Evolutionary conservation across 2,888 invertebrate species (phyloP), one percentile per base, ranked within the genome.

Genomic region (Plusia festucae): DNA sequence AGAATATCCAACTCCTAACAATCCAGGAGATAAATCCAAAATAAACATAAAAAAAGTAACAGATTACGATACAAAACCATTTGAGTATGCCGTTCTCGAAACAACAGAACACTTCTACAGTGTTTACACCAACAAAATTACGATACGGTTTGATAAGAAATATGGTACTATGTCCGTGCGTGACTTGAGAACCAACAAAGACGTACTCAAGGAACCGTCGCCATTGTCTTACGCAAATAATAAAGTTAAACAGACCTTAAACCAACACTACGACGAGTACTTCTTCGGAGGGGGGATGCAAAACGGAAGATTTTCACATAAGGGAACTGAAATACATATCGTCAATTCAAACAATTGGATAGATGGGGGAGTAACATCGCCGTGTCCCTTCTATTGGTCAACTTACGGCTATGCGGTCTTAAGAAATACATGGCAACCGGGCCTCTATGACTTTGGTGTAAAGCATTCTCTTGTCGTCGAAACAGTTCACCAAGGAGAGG

Each of bases 271-370:
- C 53, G 83, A 91, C 44, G 94, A 95, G 73, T 88, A 88, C 80
- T 95, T 88, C 78, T 95, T 90, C 64, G 94, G 94, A 22, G 94
- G 94, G 24, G 94, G 94, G 32, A 94, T 94, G 94, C 94, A 94
- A 73, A 94, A 94, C 73, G 94, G 94, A 4, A 87, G 91, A 76
- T 95, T 94, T 64, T 86, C 89, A 18, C 94, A 94, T 70, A 94
- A 94, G 85, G 90, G 91, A 34, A 80, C 91, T 82, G 65, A 81
- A 13, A 94, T 94, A 73, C 61, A 87, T 18, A 93, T 95, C 57
- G 79, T 85, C 1, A 94, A 94, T 64, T 89, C 89, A 4, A 93
- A 93, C 70, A 86, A 88, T 57, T 94, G 94, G 94, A 77, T 79
- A 5, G 91, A 93, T 66, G 92, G 91, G 9, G 93, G 91, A 1